Evolutionary conservation across 2,113 vertebrate species (phyloP), one percentile per base, ranked within the genome.

Genomic region (Coryphaenoides rupestris): DNA sequence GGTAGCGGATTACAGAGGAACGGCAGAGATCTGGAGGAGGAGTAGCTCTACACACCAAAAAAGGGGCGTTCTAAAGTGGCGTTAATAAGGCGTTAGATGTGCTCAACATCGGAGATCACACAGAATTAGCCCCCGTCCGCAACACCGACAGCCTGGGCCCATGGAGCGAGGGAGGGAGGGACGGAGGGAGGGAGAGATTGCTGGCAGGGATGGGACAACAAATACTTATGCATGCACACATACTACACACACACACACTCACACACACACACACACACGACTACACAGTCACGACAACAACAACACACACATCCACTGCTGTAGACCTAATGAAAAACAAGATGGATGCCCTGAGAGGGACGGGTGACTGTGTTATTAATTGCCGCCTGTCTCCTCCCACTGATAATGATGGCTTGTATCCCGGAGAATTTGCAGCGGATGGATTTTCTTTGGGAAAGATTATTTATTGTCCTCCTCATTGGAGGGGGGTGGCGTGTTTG

Each of bases 401-500:
- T 91, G 93, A 90, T 92, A 93, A 92, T 91, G 90, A 93, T 90
- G 89, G 85, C 85, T 90, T 90, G 83, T 92, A 90, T 94, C 92
- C 90, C 84, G 83, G 92, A 88, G 92, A 92, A 93, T 92, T 93
- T 93, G 86, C 75, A 87, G 85, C 87, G 84, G 92, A 92, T 94
- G 93, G 93, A 91, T 94, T 94, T 94, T 92, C 91, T 93, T 95
- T 94, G 84, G n/a, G 62, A 79, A 86, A 83, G 76, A 87, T 88
- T 93, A 94, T 96, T 95, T 92, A 94, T 94, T 93, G 89, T 89
- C 91, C 82, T 89, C 89, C 89, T 93, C 79, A 82, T 80, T 88
- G 92, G 90, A 89, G 81, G 89, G 81, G 89, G 90, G 80, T 86
- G 84, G 87, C 90, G 89, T 88, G 90, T 94, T 93, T 93, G 87